Evolutionary conservation across 2,888 invertebrate genomes (phyloP).

Genomic region (Cacoxenus indagator): DNA sequence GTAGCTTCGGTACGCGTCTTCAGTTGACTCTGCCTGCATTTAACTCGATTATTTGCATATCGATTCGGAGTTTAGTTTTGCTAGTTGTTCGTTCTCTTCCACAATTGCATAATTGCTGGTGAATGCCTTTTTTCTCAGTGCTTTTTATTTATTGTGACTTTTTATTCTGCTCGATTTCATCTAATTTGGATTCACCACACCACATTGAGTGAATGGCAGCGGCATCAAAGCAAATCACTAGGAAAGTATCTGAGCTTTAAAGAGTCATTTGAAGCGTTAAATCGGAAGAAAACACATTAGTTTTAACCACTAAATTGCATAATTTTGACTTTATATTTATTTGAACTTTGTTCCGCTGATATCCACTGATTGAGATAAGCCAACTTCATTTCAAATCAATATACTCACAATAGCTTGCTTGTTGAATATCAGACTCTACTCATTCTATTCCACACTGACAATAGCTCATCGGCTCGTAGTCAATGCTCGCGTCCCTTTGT

Average conservation of each 20-base stretch:
- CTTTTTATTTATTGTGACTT: neutral
- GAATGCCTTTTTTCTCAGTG: slow-evolving; percentile 17
- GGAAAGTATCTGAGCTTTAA: neutral
- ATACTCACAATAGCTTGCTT: neutral
- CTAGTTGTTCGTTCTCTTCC: slow-evolving; percentile 54
- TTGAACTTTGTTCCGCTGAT: neutral
- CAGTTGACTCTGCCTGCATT: slow-evolving; percentile 35
- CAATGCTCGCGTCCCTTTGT: no score
- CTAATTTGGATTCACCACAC: slow-evolving; percentile 50
- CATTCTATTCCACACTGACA: no score
- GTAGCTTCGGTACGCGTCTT: slow-evolving; percentile 43
- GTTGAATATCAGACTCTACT: no score
- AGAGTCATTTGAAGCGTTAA: neutral
- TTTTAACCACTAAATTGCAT: neutral
- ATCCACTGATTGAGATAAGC: neutral
- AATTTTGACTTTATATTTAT: neutral
- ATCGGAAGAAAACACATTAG: no score
- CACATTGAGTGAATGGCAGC: neutral
- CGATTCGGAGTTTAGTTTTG: slow-evolving; percentile 61
- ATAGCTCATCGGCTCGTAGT: no score
- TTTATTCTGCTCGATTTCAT: slow-evolving; percentile 18
- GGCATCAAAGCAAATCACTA: slow-evolving; percentile 1
- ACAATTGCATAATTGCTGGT: slow-evolving; percentile 61
- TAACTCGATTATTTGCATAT: slow-evolving; percentile 57
- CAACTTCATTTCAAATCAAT: neutral